Evolutionary conservation across 2,797 vertebrate genomes (phyloP), one percentile per base, ranked within the genome.

Genomic region (Enteromius unitaeniatus): DNA sequence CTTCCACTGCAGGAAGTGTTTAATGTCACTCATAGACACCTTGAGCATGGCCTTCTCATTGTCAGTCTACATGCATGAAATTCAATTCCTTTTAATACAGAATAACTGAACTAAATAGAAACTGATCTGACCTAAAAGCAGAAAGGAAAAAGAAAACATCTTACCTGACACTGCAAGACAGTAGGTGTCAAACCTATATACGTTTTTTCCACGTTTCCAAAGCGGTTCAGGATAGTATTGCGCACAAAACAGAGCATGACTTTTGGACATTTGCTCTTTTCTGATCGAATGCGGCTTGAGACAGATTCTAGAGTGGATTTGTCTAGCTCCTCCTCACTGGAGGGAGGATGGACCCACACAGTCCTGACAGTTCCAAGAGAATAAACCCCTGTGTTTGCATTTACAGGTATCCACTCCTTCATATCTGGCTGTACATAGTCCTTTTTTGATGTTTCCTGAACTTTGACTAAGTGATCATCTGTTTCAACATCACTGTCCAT

Each of bases 401-500:
- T 15, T 70, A 15, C 86, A 0, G 96, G 96, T 5, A 96, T 79
- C 97, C 97, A 98, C n/a, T 94, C 70, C 72, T 95, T 89, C 1
- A 98, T 87, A 34, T 91, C 90, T 0, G 95, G 94, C n/a, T 95
- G 37, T 0, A 0, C 0, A 5, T 86, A 87, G n/a, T 85, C 72
- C 34, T 83, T 45, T 53, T 75, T 47, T 11, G 60, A 15, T 86
- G 40, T 31, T 78, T 19, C 58, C 23, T 8, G 40, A 4, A 14
- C 53, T 26, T 74, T 45, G 4, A 70, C 70, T 47, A 10, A 26
- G 23, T 26, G 5, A 4, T 77, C 31, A 9, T 80, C 21, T 9
- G 19, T 5, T 89, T 89, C 47, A 65, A 0, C 49, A 87, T 78
- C 58, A 88, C 75, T 89, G 13, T 93, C 87, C 31, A 88, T 23